Conservation (phyloP, 37 sponge, comb jelly and placozoan species). For the Hexactinellida sp. region DNA sequence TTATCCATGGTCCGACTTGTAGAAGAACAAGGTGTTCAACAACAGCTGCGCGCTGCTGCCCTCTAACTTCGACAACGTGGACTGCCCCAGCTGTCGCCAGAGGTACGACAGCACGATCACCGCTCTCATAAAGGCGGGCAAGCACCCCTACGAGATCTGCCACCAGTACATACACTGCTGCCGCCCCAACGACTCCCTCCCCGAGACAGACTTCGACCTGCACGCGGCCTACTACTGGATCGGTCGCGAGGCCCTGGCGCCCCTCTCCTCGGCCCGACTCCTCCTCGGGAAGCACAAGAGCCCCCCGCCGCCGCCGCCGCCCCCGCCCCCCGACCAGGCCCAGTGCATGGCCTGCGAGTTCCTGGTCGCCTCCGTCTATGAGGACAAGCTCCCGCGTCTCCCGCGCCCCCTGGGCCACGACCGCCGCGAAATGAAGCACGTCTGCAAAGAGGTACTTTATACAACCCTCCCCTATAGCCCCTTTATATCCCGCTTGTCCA, state of each 20-base stretch:
- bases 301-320: background rate
- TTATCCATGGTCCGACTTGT: too few species aligned
- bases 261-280: background rate
- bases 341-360: conserved; percentile 16
- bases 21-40: conserved; percentile 9
- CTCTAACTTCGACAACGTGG: background rate
- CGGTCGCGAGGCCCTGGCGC: background rate
- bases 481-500: too few species aligned
- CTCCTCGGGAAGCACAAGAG: background rate
- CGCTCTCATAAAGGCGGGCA: background rate
- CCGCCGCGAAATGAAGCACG: background rate
- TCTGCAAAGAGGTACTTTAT: background rate
- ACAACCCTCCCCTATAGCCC: too few species aligned
- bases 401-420: background rate
- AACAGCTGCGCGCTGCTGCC: conserved; percentile 2
- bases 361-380: background rate
- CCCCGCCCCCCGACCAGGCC: conserved; percentile 13
- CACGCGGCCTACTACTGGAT: background rate
- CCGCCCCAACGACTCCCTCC: background rate
- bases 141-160: background rate
- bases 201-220: background rate
- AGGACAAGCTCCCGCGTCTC: background rate
- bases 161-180: background rate
- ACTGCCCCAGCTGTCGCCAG: background rate
- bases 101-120: background rate